Evolutionary conservation across 2,797 vertebrate species (phyloP).

Genomic region (Xenopus petersii): DNA sequence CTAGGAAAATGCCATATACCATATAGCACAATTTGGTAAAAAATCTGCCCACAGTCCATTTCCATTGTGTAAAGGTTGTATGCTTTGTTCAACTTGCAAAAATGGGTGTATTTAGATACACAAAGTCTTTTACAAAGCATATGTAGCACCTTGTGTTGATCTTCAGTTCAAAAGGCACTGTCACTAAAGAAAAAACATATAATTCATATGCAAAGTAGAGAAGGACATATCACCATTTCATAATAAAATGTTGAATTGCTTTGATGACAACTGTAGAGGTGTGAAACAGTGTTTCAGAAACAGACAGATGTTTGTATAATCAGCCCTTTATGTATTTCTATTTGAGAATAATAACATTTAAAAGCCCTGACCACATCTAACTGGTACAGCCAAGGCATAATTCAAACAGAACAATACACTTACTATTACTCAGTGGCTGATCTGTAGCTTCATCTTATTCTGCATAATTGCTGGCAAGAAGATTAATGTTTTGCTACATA

Average conservation of each 20-base stretch:
- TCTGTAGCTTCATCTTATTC: slow-evolving; percentile 86
- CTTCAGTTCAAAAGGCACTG: slow-evolving; percentile 68
- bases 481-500: slow-evolving; percentile 99
- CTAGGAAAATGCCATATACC: too few species aligned
- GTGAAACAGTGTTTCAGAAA: slow-evolving; percentile 75
- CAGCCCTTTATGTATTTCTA: slow-evolving; percentile 94
- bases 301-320: slow-evolving; percentile 97
- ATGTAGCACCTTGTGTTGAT: slow-evolving; percentile 67
- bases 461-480: slow-evolving; percentile 97
- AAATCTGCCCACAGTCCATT: too few species aligned
- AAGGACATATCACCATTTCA: slow-evolving; percentile 66
- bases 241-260: slow-evolving; percentile 72
- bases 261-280: slow-evolving; percentile 75
- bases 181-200: slow-evolving; percentile 58
- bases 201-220: slow-evolving; percentile 71
- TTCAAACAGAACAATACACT: slow-evolving; percentile 97
- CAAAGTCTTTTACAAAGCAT: slow-evolving; percentile 53
- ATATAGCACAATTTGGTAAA: too few species aligned
- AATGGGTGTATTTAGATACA: too few species aligned
- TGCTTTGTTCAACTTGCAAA: too few species aligned
- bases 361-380: slow-evolving; percentile 89
- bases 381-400: slow-evolving; percentile 96
- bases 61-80: too few species aligned
- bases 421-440: slow-evolving; percentile 86
- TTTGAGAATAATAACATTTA: slow-evolving; percentile 96